Base-by-base conservation (phyloP, 2,113 vertebrate genomes). In the Dolichallabes microphthalmus region DNA sequence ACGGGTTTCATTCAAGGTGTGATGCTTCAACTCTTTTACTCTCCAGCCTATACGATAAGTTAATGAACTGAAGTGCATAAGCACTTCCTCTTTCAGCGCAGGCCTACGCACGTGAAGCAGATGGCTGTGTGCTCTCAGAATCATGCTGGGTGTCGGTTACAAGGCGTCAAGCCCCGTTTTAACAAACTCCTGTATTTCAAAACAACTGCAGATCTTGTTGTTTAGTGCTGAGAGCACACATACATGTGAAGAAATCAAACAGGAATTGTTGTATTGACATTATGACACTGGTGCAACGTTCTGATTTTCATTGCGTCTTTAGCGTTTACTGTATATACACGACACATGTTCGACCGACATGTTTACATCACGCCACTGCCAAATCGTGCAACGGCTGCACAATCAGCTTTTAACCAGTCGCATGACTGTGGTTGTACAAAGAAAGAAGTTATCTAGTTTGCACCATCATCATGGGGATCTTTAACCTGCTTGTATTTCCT, bases 61-160 rank as follows among this genome's bases (percentile, higher is more conserved):
- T 55, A 77, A 66, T 57, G 50, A 78, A 25, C 13, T 17, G 35
- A 79, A 85, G 63, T 2, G 22, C 80, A 35, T 25, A 58, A 82
- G 20, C 60, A 82, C 45, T 86, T 86, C 85, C 85, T 75, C 58
- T 57, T 39, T 76, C 69, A 30, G 50, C 45, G 0, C 69, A 55
- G 78, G 27, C 79, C 69, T 82, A 45, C 58, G 50, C 58, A 82
- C 19, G 79, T 74, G 69, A 19, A 71, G 63, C 83, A 85, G 83
- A 85, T 85, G 83, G 30, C 30, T 9, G 53, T 25, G 63, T 64
- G 14, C 66, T 14, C 11, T 25, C 2, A 76, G 50, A 58, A 82
- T 76, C 50, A 15, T 19, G 45, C 58, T 74, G 22, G 15, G 50
- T 66, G 58, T 17, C 50, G 30, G 74, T 57, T 77, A 64, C 39